Conservation (phyloP, 2,888 invertebrate species). For the Lutraria lutraria region DNA sequence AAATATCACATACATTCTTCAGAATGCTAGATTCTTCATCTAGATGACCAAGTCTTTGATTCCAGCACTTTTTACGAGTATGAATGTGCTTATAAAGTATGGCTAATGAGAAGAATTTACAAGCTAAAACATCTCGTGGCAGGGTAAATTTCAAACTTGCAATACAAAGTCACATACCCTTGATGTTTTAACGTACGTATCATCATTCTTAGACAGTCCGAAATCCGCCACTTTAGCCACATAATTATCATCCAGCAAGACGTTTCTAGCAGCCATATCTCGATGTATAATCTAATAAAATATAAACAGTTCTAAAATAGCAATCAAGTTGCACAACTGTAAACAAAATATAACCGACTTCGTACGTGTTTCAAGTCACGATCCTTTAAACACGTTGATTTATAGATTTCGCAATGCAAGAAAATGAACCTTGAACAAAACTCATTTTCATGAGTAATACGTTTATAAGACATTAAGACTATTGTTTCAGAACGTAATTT, state of each 20-base stretch:
- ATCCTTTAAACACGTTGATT: neutral
- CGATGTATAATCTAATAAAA: conserved; percentile 81
- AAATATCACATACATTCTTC: too few species aligned
- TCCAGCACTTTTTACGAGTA: too few species aligned
- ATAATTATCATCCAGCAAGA: conserved; percentile 79
- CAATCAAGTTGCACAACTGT: neutral
- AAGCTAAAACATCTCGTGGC: too few species aligned
- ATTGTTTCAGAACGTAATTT: neutral
- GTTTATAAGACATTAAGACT: neutral
- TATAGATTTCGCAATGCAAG: neutral
- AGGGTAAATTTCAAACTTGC: too few species aligned
- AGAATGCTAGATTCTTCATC: too few species aligned
- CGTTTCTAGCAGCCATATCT: conserved; percentile 83
- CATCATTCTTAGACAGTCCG: conserved; percentile 83
- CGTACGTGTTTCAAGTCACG: conserved; percentile 13
- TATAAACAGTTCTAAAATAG: neutral
- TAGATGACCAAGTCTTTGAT: too few species aligned
- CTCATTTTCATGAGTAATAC: conserved; percentile 18
- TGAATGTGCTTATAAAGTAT: too few species aligned
- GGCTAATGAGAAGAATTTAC: too few species aligned
- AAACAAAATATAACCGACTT: conserved; percentile 17
- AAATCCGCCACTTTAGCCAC: conserved; percentile 83
- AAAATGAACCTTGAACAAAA: conserved; percentile 2
- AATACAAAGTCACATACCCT: conserved; percentile 73
- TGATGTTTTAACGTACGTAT: conserved; percentile 84